These are phyloP conservation scores for Ectobius pallidus DNA, from an alignment of 2,888 invertebrate species.

Conservation along the genomic window DNA sequence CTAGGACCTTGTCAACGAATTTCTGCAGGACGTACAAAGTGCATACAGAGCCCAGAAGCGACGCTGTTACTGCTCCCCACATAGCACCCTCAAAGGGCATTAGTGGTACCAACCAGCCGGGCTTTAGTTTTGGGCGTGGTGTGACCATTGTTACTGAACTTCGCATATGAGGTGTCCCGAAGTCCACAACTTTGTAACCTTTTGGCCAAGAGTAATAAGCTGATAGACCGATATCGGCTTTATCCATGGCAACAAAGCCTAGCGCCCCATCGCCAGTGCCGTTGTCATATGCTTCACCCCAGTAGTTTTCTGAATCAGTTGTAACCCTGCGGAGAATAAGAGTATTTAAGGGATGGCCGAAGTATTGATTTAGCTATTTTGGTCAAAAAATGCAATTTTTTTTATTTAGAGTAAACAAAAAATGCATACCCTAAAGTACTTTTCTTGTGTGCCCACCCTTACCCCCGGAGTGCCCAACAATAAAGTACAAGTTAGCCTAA, in stretches of 20 bases:
- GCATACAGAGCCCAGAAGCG: not conserved
- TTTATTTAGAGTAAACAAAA: no score
- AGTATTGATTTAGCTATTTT: no score
- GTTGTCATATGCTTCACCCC: constrained; percentile 14
- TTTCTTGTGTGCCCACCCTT: no score
- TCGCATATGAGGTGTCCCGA: not conserved
- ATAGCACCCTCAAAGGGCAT: not conserved
- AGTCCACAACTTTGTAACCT: not conserved
- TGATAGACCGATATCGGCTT: constrained; percentile 10
- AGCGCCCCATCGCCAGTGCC: constrained; percentile 15
- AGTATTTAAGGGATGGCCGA: no score
- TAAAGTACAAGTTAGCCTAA: no score
- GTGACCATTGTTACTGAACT: constrained; percentile 16
- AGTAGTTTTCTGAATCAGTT: constrained; percentile 4
- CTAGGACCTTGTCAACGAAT: not conserved
- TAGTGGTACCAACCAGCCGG: not conserved
- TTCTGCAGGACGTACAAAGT: not conserved
- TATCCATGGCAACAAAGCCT: not conserved
- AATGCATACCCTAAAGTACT: no score
- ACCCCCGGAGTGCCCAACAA: no score
- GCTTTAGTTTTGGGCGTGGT: not conserved
- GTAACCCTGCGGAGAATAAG: not conserved
- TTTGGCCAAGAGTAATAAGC: constrained; percentile 18
- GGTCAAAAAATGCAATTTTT: no score
- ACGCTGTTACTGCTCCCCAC: not conserved